These are phyloP conservation scores for Megamerina dolium DNA, from an alignment of 2,888 invertebrate genomes.

Conservation along the genomic window DNA sequence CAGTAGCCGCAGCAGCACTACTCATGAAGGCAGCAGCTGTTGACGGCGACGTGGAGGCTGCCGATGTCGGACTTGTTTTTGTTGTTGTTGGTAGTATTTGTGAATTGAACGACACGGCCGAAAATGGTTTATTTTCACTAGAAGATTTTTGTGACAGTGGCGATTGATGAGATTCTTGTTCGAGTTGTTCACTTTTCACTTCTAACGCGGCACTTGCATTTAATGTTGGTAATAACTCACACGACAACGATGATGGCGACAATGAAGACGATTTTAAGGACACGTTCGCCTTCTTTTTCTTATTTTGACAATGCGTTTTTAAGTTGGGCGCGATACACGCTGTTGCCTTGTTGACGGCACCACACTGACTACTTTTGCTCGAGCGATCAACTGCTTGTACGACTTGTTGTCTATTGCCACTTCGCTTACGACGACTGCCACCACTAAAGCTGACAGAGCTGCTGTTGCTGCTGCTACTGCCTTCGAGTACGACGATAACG, in stretches of 20 bases:
- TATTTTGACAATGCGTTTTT: neutral
- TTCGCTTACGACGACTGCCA: constrained; percentile 21
- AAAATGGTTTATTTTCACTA: neutral
- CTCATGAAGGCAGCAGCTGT: constrained; percentile 60
- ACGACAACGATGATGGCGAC: constrained; percentile 3
- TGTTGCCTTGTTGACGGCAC: constrained; percentile 46
- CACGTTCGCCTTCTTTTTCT: constrained; percentile 8
- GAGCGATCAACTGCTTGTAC: constrained; percentile 31
- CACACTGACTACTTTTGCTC: constrained; percentile 41
- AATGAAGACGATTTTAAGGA: constrained; percentile 4
- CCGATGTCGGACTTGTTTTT: constrained; percentile 16
- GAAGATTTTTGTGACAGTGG: no score
- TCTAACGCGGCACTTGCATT: neutral
- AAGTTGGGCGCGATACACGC: constrained; percentile 27
- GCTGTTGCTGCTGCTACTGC: constrained; percentile 12
- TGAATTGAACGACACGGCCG: neutral
- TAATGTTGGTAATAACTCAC: neutral
- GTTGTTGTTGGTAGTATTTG: constrained; percentile 23
- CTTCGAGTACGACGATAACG: constrained; percentile 34
- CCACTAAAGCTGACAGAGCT: constrained; percentile 12
- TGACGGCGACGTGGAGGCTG: constrained; percentile 27
- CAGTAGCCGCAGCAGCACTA: constrained; percentile 62
- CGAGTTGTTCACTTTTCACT: no score
- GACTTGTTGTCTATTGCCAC: constrained; percentile 23
- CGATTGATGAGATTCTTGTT: no score